Evolutionary conservation across 2,113 vertebrate species (phyloP).

Genomic region (Myrmecobius fasciatus): DNA sequence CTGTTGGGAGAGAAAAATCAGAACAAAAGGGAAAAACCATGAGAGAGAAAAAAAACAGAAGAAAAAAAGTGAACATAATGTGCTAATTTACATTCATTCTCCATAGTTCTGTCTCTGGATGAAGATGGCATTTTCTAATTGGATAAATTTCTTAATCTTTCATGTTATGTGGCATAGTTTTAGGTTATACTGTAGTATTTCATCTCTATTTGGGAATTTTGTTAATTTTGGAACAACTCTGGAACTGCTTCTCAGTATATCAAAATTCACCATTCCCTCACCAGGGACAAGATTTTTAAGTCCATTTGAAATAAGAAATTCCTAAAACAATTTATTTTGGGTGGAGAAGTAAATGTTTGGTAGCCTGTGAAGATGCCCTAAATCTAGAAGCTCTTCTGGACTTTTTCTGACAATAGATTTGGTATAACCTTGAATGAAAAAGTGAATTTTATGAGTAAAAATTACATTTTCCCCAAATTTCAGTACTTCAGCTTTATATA

Average conservation of each 20-base stretch:
- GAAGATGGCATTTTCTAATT: neutral
- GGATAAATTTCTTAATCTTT: neutral
- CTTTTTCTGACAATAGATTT: neutral
- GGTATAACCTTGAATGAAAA: neutral
- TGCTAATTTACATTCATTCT: too few species aligned
- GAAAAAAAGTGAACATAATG: too few species aligned
- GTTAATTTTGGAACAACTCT: neutral
- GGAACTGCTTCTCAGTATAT: neutral
- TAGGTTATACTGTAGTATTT: neutral
- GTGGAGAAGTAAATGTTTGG: neutral
- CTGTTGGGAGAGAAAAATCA: too few species aligned
- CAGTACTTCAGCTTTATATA: neutral
- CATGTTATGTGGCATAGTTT: neutral
- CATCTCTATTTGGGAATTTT: neutral
- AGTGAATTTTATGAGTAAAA: neutral
- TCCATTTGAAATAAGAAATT: neutral
- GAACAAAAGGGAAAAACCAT: too few species aligned
- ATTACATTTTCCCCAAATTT: neutral
- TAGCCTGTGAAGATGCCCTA: neutral
- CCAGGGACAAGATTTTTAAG: neutral
- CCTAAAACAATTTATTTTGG: too few species aligned
- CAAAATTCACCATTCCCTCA: neutral
- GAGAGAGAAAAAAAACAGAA: too few species aligned
- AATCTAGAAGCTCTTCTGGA: neutral
- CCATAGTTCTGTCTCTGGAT: too few species aligned